Base-by-base conservation (phyloP, 2,888 invertebrate species). In the Rhyacophila evoluta region DNA sequence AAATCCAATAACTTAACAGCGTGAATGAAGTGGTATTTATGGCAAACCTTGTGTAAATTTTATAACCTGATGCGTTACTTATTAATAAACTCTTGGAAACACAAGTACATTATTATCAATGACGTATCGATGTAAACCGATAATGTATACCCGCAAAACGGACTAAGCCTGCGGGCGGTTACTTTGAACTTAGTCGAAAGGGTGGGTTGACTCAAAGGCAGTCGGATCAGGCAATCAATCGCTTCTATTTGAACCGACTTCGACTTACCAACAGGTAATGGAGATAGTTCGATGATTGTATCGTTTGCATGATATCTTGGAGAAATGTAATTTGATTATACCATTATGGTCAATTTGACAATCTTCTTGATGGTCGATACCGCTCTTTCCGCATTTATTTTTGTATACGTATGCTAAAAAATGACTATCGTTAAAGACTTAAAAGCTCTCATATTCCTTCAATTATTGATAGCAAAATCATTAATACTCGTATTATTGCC, bases 211-310 rank as follows among this genome's bases (percentile, higher is more conserved):
- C 69, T 69, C 69, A 69, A 69, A 69, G 69, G 69, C 28, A 33
- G 69, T 28, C 29, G 69, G 29, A 69, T 69, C 69, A 69, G 10
- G 29, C 33, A 69, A 69, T 69, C 69, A 69, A 28, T 69, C 69
- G 69, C 27, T 69, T 33, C 69, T 69, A 55, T 55, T 55, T 55
- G 55, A 25, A 55, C 55, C 25, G 55, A 25, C 55, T 25, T 10
- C 25, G 55, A 25, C 55, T 25, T 10, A 25, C 55, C 55, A 55
- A 55, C 55, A 55, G 55, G 55, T 55, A 55, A 25, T 55, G 19
- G 15, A 55, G 19, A 19, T 25, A 55, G 25, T 6, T 10, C 3
- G 55, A 55, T 55, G 55, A 55, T 55, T 55, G 25, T 55, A 55
- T 55, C 19, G 55, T 25, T 19, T 15, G 55, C 25, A 10, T 8